Conservation (phyloP, 2,113 vertebrate species). For the Ploceus nigricollis region DNA sequence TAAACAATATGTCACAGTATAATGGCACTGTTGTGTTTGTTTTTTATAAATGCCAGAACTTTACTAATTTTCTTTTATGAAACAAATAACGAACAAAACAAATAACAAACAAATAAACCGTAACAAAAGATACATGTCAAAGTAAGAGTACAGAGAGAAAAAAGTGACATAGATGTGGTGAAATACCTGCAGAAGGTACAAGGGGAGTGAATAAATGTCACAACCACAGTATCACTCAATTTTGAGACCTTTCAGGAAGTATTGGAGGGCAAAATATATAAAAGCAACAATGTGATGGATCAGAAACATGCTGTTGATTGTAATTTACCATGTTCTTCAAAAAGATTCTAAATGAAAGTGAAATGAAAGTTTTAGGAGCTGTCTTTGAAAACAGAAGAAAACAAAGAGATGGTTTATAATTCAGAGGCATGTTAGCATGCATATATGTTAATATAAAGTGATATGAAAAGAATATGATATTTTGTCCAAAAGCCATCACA, state of each 20-base stretch:
- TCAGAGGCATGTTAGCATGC: background rate
- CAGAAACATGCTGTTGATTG: background rate
- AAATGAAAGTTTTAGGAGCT: background rate
- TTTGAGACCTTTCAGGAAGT: background rate
- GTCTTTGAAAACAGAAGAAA: background rate
- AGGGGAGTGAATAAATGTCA: background rate
- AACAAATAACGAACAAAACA: background rate
- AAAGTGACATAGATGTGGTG: background rate
- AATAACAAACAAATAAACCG: background rate
- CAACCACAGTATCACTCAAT: background rate
- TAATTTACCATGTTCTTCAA: background rate
- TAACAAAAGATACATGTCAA: background rate
- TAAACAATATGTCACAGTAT: background rate
- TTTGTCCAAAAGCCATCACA: background rate
- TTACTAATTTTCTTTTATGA: background rate
- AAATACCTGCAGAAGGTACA: background rate
- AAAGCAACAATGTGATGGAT: background rate
- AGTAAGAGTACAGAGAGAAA: background rate
- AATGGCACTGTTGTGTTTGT: background rate
- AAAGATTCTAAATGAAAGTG: background rate
- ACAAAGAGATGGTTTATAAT: background rate
- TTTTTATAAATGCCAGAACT: background rate
- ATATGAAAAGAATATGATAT: background rate
- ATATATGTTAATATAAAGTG: background rate
- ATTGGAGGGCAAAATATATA: background rate